Evolutionary conservation across 2,113 vertebrate species (phyloP).

Genomic region (Neopipo cinnamomea): DNA sequence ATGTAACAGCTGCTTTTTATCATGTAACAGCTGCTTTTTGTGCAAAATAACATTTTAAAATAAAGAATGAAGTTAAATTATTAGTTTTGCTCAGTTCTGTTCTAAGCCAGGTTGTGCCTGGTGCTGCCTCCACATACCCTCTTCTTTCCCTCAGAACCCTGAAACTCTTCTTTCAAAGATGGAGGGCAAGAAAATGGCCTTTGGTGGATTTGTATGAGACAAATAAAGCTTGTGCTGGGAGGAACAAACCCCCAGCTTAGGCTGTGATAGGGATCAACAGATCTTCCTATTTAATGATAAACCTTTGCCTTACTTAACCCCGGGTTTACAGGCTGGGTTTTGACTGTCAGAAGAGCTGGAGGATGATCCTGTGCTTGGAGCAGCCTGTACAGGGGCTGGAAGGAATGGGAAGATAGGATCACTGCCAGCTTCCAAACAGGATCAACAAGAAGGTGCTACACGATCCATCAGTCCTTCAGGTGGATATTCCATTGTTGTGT

Average conservation of each 20-base stretch:
- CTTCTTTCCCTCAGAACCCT: accelerated
- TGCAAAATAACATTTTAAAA: not conserved
- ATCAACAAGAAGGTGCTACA: accelerated
- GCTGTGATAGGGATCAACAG: not conserved
- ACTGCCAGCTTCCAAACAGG: not conserved
- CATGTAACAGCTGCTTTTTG: not conserved
- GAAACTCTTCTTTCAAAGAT: not conserved
- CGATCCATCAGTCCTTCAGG: not conserved
- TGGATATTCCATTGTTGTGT: accelerated
- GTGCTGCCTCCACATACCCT: not conserved
- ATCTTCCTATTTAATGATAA: not conserved
- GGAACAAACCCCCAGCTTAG: not conserved
- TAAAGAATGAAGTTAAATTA: not conserved
- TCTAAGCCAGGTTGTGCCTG: not conserved
- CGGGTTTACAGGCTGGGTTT: not conserved
- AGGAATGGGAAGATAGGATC: not conserved
- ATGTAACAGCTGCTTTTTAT: not conserved
- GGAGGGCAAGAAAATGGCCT: not conserved
- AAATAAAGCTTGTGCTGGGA: not conserved
- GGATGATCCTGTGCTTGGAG: not conserved
- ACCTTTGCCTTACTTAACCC: not conserved
- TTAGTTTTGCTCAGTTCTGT: not conserved
- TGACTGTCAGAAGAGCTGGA: not conserved
- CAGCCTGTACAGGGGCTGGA: not conserved
- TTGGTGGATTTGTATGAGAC: not conserved